These are phyloP conservation scores for Trachythela sp. DNA, from an alignment of 64 coral and sea anemone species.

Conservation along the genomic window DNA sequence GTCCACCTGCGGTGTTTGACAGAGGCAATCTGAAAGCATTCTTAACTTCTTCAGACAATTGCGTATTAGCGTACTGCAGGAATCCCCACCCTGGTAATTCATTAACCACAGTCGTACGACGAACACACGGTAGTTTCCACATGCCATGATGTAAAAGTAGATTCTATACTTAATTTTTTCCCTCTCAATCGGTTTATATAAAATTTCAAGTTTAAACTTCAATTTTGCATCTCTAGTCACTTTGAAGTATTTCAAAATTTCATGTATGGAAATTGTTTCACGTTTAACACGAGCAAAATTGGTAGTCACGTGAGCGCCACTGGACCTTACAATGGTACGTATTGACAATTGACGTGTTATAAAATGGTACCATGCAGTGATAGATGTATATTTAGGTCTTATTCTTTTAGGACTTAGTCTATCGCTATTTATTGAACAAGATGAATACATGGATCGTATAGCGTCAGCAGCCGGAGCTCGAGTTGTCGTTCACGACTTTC, in stretches of 20 bases:
- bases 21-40: no score
- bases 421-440: neutral
- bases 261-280: slow-evolving; percentile 1
- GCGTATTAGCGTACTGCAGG: no score
- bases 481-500: neutral
- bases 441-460: slow-evolving; percentile 3
- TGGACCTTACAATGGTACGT: neutral
- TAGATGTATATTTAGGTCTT: neutral
- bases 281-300: slow-evolving; percentile 16
- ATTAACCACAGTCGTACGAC: no score
- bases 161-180: no score
- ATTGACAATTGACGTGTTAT: neutral
- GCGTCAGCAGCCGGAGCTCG: neutral
- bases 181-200: neutral
- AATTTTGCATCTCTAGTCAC: neutral
- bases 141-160: no score
- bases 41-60: no score
- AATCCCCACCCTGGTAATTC: no score
- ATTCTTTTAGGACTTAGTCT: neutral
- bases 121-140: no score
- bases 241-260: neutral
- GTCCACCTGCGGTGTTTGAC: no score
- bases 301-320: neutral
- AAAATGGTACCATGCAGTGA: neutral
- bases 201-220: neutral